These are phyloP conservation scores for Muschampia plurimacula DNA, from an alignment of 2,888 invertebrate genomes.

Conservation along the genomic window DNA sequence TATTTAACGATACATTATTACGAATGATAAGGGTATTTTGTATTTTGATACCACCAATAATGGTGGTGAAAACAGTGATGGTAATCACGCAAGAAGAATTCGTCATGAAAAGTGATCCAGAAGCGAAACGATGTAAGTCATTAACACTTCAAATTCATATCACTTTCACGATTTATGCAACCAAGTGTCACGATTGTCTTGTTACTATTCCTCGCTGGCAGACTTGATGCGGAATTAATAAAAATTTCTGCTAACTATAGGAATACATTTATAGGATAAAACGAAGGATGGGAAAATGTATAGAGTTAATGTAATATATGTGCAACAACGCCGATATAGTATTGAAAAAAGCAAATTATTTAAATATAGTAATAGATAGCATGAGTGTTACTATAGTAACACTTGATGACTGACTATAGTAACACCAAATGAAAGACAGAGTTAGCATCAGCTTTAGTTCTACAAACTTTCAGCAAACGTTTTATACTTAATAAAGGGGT, in stretches of 20 bases:
- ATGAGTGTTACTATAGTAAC: too few species aligned
- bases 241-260: slow-evolving; percentile 14
- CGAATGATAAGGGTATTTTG: neutral
- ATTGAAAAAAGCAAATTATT: too few species aligned
- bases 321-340: too few species aligned
- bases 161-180: slow-evolving; percentile 44
- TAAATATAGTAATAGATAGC: too few species aligned
- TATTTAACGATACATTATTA: neutral
- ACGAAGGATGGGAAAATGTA: neutral
- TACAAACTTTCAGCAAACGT: too few species aligned
- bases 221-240: slow-evolving; percentile 36
- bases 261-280: neutral
- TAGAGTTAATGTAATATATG: neutral
- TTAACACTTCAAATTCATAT: slow-evolving; percentile 12
- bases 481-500: too few species aligned
- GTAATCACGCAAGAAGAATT: slow-evolving; percentile 3
- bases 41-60: neutral
- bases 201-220: slow-evolving; percentile 41
- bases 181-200: slow-evolving; percentile 41
- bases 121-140: slow-evolving; percentile 3
- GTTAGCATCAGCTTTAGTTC: too few species aligned
- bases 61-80: too few species aligned
- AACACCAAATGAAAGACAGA: too few species aligned
- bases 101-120: neutral
- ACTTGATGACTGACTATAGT: too few species aligned